A percentile compares a stretch with the other conserved stretches of the same genome.
Conservation (phyloP, 1,140 invertebrate genomes). For the Aphidius ervi region DNA sequence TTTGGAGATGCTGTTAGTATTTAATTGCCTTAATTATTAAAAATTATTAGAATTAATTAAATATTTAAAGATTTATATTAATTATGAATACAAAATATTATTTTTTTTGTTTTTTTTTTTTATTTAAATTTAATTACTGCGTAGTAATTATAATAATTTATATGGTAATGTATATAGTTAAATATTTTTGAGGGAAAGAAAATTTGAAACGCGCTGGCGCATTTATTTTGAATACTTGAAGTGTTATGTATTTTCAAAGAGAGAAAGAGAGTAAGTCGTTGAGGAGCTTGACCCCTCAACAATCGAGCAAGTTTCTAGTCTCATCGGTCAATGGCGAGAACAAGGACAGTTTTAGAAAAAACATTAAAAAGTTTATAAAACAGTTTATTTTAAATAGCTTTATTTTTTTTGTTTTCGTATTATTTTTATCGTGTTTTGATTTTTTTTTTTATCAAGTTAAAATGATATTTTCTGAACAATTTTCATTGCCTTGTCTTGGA, state of each 20-base stretch:
- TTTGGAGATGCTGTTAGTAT: slow-evolving; percentile 44
- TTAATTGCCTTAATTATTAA: not conserved
- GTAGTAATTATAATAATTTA: not conserved
- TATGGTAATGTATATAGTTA: too few species aligned
- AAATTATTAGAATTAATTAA: too few species aligned
- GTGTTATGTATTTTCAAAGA: not conserved
- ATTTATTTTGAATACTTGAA: not conserved
- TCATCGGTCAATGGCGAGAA: slow-evolving; percentile 41
- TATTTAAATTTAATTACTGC: not conserved
- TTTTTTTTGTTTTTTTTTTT: not conserved
- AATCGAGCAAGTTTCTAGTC: too few species aligned
- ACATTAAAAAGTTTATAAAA: too few species aligned
- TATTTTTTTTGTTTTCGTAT: too few species aligned
- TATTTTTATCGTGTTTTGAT: slow-evolving; percentile 20
- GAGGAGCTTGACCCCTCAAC: slow-evolving; percentile 45
- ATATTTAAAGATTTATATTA: not conserved
- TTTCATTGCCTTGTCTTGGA: slow-evolving; percentile 46
- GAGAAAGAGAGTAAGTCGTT: not conserved
- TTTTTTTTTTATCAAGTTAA: slow-evolving; percentile 29
- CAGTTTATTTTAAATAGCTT: too few species aligned
- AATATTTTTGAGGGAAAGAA: too few species aligned
- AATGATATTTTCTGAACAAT: slow-evolving; percentile 50
- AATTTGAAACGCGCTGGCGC: slow-evolving; percentile 14
- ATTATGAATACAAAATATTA: too few species aligned
- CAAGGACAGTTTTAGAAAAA: slow-evolving; percentile 33